Conservation (phyloP, 2,888 invertebrate genomes). For the Ptychoptera contaminata region DNA sequence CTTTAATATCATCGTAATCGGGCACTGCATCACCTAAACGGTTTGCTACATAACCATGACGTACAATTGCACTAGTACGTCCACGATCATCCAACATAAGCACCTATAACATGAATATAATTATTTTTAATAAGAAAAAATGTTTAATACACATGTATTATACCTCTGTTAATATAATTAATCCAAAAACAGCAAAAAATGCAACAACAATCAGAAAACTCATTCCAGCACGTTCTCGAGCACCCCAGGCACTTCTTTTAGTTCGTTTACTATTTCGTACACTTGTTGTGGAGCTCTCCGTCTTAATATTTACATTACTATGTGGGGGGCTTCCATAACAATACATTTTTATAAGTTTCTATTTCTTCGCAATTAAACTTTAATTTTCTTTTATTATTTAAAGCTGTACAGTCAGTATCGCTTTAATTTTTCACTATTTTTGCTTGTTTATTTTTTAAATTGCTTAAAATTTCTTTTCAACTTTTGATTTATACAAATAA, state of each 20-base stretch:
- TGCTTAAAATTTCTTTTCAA: too few relatives aligned
- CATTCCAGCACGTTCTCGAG: slow-evolving; percentile 67
- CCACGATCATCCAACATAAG: slow-evolving; percentile 40
- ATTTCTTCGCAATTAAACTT: neutral
- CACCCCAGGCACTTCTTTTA: slow-evolving; percentile 27
- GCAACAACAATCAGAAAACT: slow-evolving; percentile 82
- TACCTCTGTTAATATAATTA: slow-evolving; percentile 76
- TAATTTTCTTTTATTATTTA: too few relatives aligned
- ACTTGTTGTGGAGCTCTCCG: slow-evolving; percentile 24
- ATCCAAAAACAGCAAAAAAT: slow-evolving; percentile 77
- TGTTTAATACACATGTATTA: slow-evolving; percentile 15
- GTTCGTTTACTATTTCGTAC: slow-evolving; percentile 18
- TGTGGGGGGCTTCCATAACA: slow-evolving; percentile 27
- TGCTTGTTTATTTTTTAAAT: too few relatives aligned
- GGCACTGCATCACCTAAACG: slow-evolving; percentile 34
- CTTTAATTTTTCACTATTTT: too few relatives aligned
- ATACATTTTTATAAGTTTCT: slow-evolving; percentile 17
- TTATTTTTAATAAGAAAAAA: neutral
- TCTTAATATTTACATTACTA: slow-evolving; percentile 12
- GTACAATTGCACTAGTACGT: slow-evolving; percentile 35
- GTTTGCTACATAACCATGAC: slow-evolving; percentile 37
- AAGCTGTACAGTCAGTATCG: too few relatives aligned
- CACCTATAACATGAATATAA: slow-evolving; percentile 17
- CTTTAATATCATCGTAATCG: slow-evolving; percentile 57
- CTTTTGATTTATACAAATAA: too few relatives aligned